Evolutionary conservation across 2,797 vertebrate species (phyloP).

Genomic region (Enteromius unitaeniatus): DNA sequence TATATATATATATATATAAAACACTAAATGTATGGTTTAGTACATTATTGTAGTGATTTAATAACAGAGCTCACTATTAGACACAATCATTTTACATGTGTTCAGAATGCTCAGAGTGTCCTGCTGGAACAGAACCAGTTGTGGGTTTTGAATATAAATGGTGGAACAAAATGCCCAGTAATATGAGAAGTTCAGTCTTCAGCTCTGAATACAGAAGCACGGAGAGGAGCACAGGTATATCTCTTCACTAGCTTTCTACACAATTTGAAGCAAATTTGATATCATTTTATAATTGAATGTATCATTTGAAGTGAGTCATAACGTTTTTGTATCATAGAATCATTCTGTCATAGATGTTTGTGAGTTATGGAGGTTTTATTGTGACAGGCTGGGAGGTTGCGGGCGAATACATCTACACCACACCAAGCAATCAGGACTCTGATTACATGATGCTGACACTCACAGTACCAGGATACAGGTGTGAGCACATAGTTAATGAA

Average conservation of each 20-base stretch:
- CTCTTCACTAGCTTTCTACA: background rate
- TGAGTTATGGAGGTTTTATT: constrained; percentile 17
- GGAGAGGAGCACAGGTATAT: constrained; percentile 82
- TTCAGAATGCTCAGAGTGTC: constrained; percentile 86
- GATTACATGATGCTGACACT: constrained; percentile 90
- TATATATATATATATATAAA: too few species aligned
- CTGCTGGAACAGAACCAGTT: constrained; percentile 86
- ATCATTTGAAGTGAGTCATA: background rate
- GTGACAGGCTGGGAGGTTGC: constrained; percentile 94
- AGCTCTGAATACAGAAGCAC: constrained; percentile 81
- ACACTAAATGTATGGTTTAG: background rate
- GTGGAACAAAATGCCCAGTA: constrained; percentile 92
- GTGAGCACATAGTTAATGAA: constrained; percentile 42
- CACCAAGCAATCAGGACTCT: constrained; percentile 84
- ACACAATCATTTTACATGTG: constrained; percentile 3
- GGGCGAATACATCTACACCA: constrained; percentile 91
- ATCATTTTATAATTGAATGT: background rate
- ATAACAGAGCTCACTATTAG: background rate
- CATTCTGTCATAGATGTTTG: background rate
- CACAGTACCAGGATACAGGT: constrained; percentile 91
- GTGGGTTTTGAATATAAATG: constrained; percentile 94
- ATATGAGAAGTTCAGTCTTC: constrained; percentile 88
- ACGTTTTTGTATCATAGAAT: background rate
- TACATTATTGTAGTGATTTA: background rate
- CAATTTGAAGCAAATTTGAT: background rate